phyloP scores from a whole-genome alignment of 2,113 vertebrate species.

The Herpailurus yagouaroundi region DNA sequence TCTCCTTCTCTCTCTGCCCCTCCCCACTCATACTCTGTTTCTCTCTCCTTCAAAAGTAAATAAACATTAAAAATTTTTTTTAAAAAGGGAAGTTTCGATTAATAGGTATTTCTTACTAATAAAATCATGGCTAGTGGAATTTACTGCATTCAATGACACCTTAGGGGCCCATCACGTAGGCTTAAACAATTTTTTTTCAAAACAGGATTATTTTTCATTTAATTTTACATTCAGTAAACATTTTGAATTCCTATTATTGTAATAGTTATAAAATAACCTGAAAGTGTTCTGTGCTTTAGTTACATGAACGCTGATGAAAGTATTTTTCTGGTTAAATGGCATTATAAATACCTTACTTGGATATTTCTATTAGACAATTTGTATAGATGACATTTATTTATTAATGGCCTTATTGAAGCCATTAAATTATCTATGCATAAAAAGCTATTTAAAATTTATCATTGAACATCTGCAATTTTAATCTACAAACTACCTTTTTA shows the following conservation, averaged over 20 bases:
- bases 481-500: neutral
- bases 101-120: neutral
- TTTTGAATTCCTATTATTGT: neutral
- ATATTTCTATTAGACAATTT: conserved; percentile 16
- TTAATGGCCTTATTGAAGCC: conserved; percentile 17
- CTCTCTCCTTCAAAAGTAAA: too few species aligned
- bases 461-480: neutral
- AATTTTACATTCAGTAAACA: neutral
- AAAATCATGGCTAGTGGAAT: neutral
- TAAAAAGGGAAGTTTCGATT: neutral
- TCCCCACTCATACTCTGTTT: too few species aligned
- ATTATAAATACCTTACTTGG: conserved; percentile 30
- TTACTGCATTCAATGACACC: neutral
- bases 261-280: neutral
- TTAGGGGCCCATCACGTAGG: neutral
- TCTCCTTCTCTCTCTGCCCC: too few species aligned
- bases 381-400: conserved; percentile 27
- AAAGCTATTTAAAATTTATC: conserved; percentile 34
- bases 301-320: neutral
- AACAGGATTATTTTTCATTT: neutral
- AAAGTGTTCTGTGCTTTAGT: neutral
- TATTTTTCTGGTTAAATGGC: conserved; percentile 14
- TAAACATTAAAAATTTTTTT: neutral
- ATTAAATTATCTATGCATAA: conserved; percentile 10
- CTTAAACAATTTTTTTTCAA: conserved; percentile 4